Evolutionary conservation across 2,113 vertebrate genomes (phyloP).

Genomic region (Chaetura pelagica): DNA sequence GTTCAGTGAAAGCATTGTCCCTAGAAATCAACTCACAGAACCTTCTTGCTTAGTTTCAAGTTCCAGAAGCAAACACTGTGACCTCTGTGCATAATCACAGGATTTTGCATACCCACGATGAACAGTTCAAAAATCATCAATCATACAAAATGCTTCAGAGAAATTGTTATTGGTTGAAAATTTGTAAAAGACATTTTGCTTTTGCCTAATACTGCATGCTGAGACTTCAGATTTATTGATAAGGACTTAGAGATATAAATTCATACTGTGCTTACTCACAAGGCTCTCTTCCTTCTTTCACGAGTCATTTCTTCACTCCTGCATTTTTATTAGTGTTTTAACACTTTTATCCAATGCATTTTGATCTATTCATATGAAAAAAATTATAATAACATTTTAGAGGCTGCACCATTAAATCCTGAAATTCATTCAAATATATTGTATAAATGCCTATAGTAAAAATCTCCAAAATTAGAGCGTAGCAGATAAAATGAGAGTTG

Average conservation of each 20-base stretch:
- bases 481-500: neutral
- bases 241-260: neutral
- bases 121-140: neutral
- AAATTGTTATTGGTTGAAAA: neutral
- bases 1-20: neutral
- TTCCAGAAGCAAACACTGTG: neutral
- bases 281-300: neutral
- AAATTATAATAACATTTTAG: neutral
- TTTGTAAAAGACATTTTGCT: neutral
- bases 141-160: neutral
- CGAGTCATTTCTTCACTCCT: neutral
- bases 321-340: neutral
- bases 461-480: neutral
- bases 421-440: neutral
- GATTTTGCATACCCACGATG: neutral
- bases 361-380: neutral
- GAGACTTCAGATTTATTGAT: neutral
- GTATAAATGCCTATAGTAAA: neutral
- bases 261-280: neutral
- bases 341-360: neutral
- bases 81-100: neutral
- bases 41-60: neutral
- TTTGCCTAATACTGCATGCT: neutral
- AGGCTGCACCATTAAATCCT: neutral
- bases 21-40: neutral